Conservation (phyloP, 1,140 invertebrate species). For the Druon quercuslanigerum region DNA sequence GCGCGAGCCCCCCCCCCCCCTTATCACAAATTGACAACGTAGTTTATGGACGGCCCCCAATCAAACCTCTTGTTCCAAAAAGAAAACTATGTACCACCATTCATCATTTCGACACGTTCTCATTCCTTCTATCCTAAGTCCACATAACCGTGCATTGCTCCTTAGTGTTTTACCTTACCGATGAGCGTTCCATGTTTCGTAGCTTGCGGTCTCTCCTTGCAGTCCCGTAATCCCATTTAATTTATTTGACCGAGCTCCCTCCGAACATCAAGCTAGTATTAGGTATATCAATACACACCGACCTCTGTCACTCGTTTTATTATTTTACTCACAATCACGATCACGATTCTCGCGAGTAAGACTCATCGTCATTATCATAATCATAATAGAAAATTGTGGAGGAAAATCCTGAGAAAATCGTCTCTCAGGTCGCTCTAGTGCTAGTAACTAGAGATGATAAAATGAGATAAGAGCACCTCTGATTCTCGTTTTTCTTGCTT, state of each 20-base stretch:
- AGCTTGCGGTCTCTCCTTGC: constrained; percentile 15
- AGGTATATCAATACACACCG: not conserved
- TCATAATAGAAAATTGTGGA: no score
- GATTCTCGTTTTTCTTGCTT: constrained; percentile 1
- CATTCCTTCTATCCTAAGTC: not conserved
- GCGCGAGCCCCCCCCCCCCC: no score
- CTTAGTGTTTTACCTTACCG: constrained; percentile 13
- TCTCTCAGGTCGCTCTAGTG: not conserved
- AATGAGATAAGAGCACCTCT: constrained; percentile 15
- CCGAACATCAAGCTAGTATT: not conserved
- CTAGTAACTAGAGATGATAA: not conserved
- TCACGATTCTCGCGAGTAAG: not conserved
- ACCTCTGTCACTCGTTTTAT: constrained; percentile 13
- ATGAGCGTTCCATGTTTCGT: constrained; percentile 25
- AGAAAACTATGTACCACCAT: no score
- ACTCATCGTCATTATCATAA: no score
- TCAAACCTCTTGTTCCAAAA: no score
- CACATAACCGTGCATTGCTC: constrained; percentile 17
- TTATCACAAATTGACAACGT: no score
- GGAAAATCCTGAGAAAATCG: no score
- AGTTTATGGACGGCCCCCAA: no score
- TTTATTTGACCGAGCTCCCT: constrained; percentile 23
- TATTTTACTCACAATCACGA: not conserved
- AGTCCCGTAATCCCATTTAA: constrained; percentile 26
- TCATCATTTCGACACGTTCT: not conserved